phyloP scores from a whole-genome alignment of 2,888 invertebrate species.

The Autographa gamma region DNA sequence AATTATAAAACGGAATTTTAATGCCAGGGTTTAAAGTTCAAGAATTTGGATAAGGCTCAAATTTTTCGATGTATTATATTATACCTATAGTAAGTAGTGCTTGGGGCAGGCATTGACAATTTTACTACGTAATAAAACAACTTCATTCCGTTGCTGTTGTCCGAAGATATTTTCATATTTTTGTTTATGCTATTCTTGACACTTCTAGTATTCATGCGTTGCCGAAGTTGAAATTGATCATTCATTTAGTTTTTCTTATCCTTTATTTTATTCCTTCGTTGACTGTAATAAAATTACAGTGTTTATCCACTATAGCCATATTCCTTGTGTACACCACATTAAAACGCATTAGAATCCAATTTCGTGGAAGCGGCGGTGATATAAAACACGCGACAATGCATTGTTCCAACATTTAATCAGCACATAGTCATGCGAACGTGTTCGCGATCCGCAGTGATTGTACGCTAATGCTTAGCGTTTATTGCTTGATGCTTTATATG shows the following conservation, averaged over 20 bases:
- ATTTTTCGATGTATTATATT: background rate
- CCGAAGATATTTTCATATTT: no score
- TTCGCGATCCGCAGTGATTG: slow-evolving; percentile 26
- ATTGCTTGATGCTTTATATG: background rate
- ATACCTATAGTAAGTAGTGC: no score
- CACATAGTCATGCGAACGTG: slow-evolving; percentile 50
- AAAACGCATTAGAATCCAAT: slow-evolving; percentile 12
- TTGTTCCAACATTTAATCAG: slow-evolving; percentile 47
- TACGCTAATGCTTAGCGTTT: slow-evolving; percentile 21
- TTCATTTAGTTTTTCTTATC: no score
- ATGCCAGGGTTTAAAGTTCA: background rate
- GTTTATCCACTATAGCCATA: slow-evolving; percentile 5
- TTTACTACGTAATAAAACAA: no score
- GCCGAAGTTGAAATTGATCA: no score
- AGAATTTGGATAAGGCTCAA: background rate
- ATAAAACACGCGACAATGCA: slow-evolving; percentile 49
- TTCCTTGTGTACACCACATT: slow-evolving; percentile 11
- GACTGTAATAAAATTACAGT: no score
- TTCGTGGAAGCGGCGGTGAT: slow-evolving; percentile 31
- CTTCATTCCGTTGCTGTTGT: no score
- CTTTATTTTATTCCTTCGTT: no score
- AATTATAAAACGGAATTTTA: background rate
- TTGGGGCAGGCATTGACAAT: no score
- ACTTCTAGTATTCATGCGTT: no score
- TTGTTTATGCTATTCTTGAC: no score